Base-by-base conservation (phyloP, 2,888 invertebrate species). In the Clanis bilineata region DNA sequence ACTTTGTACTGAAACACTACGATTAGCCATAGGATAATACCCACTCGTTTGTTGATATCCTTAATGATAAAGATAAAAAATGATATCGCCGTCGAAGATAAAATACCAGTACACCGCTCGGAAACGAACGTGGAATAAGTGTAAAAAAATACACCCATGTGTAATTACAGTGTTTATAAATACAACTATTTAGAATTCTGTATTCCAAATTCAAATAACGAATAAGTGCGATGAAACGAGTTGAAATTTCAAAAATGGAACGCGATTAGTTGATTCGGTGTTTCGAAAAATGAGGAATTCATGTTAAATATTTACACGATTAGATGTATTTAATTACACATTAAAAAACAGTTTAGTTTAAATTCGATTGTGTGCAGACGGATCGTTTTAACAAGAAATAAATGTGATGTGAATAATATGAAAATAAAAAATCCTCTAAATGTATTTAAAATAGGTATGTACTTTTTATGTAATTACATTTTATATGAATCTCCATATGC, bases 361-460 rank as follows among this genome's bases (percentile, higher is more conserved):
- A 15, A 47, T 18, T 21, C 28, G 21, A 7, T 18, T 5, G 5
- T 18, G 22, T 38, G 22, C 36, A 18, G 38, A 28, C 36, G 23
- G 3, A 9, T 45, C 22, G n/a, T 39, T 3, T 44, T 15, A 21
- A 25, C 39, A 1, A 39, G 10, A 12, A 58, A 12, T 21, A n/a
- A 28, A 21, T 58, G 58, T 47, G 25, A 18, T 25, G 23, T 38
- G n/a, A n/a, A n/a, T 10, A 64, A 57, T 25, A 70, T 72, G 71
- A 72, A 65, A 64, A 12, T 71, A 21, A 72, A 69, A 62, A 72
- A 67, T 44, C 68, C 71, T 2, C 60, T 71, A 0, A 62, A 47
- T 9, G 5, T 65, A 0, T 5, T 61, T 1, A 58, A 60, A 36
- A 18, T 67, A 58, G 73, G 71, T 58, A 22, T 10, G 58, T 58